Base-by-base conservation (phyloP, 23 tunicate genomes). In the Clavelina lepadiformis region DNA sequence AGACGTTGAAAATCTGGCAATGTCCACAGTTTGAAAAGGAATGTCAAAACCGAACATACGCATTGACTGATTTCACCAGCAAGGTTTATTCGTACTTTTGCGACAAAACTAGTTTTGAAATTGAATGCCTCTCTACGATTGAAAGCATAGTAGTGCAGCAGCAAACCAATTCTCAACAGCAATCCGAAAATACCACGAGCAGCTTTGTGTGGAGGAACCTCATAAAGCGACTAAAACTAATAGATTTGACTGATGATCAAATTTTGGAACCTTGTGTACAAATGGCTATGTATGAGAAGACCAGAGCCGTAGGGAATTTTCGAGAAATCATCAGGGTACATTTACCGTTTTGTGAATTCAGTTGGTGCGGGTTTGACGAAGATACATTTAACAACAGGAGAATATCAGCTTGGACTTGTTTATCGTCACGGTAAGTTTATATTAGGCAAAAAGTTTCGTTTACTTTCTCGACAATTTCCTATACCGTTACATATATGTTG, bases 361-460 rank as follows among this genome's bases (percentile, higher is more conserved):
- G 33, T 34, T 79, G 85, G 85, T 56, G 64, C 32, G 85, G 85
- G 23, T 56, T 58, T 35, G 72, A 76, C 22, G 44, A 45, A 5
- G 51, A 59, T 5, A 47, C 52, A 6, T 38, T 61, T 27, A 58
- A 31, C 46, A 46, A 59, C 30, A 28, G 62, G 15, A 22, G 30
- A 27, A 74, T 68, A 3, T 69, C 85, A 23, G 60, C 85, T 1
- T 79, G 85, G 85, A 38, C 68, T 0, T 55, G 75, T 51, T 58
- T 79, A 71, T 24, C 67, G 8, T n/a, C 24, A 20, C 21, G 61
- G 78, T 72, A 46, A 79, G 85, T 68, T 8, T 67, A 2, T 41
- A 3, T 44, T 44, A 44, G 13, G 13, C 18, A 13, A 18, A 46
- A n/a, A n/a, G n/a, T n/a, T n/a, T n/a, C n/a, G n/a, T n/a, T n/a